A percentile compares a stretch with the other conserved stretches of the same genome.
phyloP scores from a whole-genome alignment of 2,797 vertebrate species.

The Halcyon smyrnensis region DNA sequence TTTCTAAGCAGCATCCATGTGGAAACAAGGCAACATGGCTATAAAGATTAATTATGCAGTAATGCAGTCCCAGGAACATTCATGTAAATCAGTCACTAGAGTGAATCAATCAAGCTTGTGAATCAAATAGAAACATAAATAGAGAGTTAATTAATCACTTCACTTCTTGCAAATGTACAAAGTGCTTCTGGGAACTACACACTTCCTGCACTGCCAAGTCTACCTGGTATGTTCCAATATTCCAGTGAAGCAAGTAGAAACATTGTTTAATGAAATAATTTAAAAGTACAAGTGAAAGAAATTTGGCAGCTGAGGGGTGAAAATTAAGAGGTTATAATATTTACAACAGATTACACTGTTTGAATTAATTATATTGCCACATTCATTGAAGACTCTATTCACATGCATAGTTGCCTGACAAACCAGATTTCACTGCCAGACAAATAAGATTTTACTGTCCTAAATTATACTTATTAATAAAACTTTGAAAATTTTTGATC shows the following conservation, averaged over 20 bases:
- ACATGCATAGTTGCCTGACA: neutral
- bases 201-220: neutral
- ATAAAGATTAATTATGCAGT: neutral
- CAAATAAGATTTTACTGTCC: neutral
- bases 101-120: neutral
- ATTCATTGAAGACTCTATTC: neutral
- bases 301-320: neutral
- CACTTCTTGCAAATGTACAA: constrained; percentile 1
- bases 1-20: neutral
- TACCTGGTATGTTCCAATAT: neutral
- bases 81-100: neutral
- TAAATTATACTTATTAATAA: neutral
- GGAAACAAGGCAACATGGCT: neutral
- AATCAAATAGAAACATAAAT: constrained; percentile 25
- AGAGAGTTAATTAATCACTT: constrained; percentile 10
- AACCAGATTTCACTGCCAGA: neutral
- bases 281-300: neutral
- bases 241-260: neutral
- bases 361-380: neutral
- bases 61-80: neutral
- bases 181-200: neutral
- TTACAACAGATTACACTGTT: neutral
- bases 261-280: neutral
- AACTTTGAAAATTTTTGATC: neutral
- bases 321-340: neutral